Base-by-base conservation (phyloP, 64 coral and sea anemone species). In the Dendronephthya gigantea region DNA sequence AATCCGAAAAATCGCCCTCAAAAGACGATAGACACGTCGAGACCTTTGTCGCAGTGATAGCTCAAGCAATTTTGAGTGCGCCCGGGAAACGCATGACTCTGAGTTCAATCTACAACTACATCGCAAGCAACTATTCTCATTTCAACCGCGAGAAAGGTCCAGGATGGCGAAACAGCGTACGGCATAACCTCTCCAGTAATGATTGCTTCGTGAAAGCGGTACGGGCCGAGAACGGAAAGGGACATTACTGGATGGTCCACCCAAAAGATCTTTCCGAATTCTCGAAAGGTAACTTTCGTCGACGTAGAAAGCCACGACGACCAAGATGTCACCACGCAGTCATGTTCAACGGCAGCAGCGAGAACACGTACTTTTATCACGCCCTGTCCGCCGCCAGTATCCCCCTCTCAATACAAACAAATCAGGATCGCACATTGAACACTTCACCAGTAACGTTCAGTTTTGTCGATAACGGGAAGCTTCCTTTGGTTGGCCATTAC, bases 171-270 rank as follows among this genome's bases (percentile, higher is more conserved):
- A 93, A 93, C 40, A 93, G 91, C 29, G 91, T 93, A 16, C 49
- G 91, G 35, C 91, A 93, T 32, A 93, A 93, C 87, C 88, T 93
- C 2, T 93, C 91, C 38, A 93, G 91, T 40, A 93, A 93, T 33
- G 91, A 93, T 75, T 93, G 91, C 81, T 93, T 93, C 27, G 91
- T 93, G 43, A 93, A 93, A 79, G 91, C 91, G 41, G 89, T 87
- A 62, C 84, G 91, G 50, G 91, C 91, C 0, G 91, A 93, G 62
- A 93, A 93, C 35, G 91, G 91, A 30, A 93, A 93, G 32, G 91
- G 91, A 12, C 91, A 93, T 38, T 93, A 93, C 81, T 93, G 91
- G 91, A 93, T 93, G 91, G 90, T 93, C 23, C 91, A 93, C 68
- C 91, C 91, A 0, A 93, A 93, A 87, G 91, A 93, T 66, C 85